Base-by-base conservation (phyloP, 2,888 invertebrate genomes). In the Polyommatus iphigenia region DNA sequence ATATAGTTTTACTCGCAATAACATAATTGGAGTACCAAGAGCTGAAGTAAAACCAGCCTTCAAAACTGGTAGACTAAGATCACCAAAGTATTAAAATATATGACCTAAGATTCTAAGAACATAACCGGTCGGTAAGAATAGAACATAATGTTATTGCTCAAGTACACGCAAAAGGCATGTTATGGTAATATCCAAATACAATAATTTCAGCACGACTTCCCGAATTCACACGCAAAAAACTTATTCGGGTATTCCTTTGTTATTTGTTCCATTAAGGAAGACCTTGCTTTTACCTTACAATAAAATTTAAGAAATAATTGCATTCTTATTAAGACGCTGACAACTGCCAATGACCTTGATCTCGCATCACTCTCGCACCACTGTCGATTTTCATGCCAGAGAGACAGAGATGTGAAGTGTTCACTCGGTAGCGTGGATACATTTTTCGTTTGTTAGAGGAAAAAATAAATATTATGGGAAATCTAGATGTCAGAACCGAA, bases 241-340 rank as follows among this genome's bases (percentile, higher is more conserved):
- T 67, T 46, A 46, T 67, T 67, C 29, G 32, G 29, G 15, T 4
- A 29, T 15, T 32, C n/a, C n/a, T n/a, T n/a, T n/a, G n/a, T n/a
- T n/a, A n/a, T n/a, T n/a, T n/a, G n/a, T n/a, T 67, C 29, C 6
- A n/a, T n/a, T n/a, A 67, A 67, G 59, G 59, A 59, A 67, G 29
- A 24, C 62, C 62, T 67, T 13, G 46, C n/a, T 2, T n/a, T 57
- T 57, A 7, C 54, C 18, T 54, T 54, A 41, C 18, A 4, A 57
- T 18, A 0, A n/a, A 57, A n/a, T n/a, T n/a, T 2, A n/a, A 18
- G 57, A 57, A 57, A n/a, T 57, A 57, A n/a, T 18, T 57, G n/a
- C n/a, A 57, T n/a, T 54, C 6, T 54, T 6, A 54, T 0, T 18
- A 54, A n/a, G 13, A 13, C 62, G n/a, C n/a, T n/a, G n/a, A n/a